These are phyloP conservation scores for Tapirus terrestris DNA, from an alignment of 2,113 vertebrate genomes.

Conservation along the genomic window DNA sequence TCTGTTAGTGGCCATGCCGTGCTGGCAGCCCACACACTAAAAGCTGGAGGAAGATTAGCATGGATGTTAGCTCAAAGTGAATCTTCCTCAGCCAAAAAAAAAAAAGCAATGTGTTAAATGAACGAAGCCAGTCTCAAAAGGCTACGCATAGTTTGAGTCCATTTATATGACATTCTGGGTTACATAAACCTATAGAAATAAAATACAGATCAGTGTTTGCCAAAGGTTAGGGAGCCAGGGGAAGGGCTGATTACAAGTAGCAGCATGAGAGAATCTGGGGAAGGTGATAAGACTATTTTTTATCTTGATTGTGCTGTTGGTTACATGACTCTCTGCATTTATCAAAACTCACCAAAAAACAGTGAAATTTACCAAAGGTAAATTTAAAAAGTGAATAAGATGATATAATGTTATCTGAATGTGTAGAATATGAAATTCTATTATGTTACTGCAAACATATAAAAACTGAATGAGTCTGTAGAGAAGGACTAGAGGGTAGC, in stretches of 20 bases:
- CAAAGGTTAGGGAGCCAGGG: neutral
- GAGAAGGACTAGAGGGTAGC: neutral
- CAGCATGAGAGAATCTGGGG: neutral
- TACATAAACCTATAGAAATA: neutral
- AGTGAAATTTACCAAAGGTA: neutral
- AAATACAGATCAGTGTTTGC: neutral
- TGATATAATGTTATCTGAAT: neutral
- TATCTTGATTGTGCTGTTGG: neutral
- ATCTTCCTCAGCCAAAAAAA: too few species aligned
- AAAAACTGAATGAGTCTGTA: neutral
- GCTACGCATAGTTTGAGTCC: neutral
- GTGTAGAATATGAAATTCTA: neutral
- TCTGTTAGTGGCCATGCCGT: too few species aligned
- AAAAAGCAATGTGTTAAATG: neutral
- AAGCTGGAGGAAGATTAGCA: too few species aligned
- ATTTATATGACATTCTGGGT: neutral
- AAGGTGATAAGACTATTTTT: neutral
- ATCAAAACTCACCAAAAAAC: neutral
- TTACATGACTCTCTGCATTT: neutral
- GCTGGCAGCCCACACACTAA: too few species aligned
- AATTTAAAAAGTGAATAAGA: slow-evolving; percentile 19
- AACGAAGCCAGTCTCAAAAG: neutral
- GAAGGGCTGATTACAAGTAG: neutral
- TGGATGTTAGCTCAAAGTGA: too few species aligned
- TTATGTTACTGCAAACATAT: neutral